phyloP scores from a whole-genome alignment of 2,888 invertebrate species.

The Amblyjoppa proteus region DNA sequence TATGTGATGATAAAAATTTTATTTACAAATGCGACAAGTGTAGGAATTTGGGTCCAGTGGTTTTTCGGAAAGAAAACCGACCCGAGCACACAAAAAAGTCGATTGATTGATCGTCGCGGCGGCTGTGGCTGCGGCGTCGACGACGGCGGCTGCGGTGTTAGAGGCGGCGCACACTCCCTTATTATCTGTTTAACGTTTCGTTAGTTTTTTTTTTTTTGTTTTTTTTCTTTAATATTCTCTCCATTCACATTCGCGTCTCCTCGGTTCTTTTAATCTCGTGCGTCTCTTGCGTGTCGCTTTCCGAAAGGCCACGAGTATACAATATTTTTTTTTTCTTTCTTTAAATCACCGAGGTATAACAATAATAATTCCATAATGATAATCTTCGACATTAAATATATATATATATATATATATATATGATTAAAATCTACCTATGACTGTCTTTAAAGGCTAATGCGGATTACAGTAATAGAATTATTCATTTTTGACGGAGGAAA shows the following conservation, averaged over 20 bases:
- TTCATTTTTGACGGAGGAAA: slow-evolving; percentile 59
- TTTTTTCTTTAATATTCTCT: slow-evolving; percentile 38
- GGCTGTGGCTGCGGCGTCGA: slow-evolving; percentile 54
- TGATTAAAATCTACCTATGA: slow-evolving; percentile 78
- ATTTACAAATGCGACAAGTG: slow-evolving; percentile 85
- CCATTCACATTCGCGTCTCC: slow-evolving; percentile 53
- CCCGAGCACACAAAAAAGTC: slow-evolving; percentile 67
- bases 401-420: slow-evolving; percentile 63
- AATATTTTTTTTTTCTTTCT: slow-evolving; percentile 62
- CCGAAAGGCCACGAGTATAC: slow-evolving; percentile 79
- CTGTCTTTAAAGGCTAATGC: slow-evolving; percentile 77
- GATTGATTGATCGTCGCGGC: slow-evolving; percentile 63
- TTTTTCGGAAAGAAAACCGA: slow-evolving; percentile 80
- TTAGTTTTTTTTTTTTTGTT: slow-evolving; percentile 31
- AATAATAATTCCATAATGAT: slow-evolving; percentile 76
- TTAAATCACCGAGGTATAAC: slow-evolving; percentile 80
- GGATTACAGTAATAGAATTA: slow-evolving; percentile 82
- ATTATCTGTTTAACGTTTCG: slow-evolving; percentile 31
- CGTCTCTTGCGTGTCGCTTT: slow-evolving; percentile 73
- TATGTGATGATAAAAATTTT: slow-evolving; percentile 84
- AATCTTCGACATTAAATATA: slow-evolving; percentile 80
- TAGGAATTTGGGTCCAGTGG: slow-evolving; percentile 82
- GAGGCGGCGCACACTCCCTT: slow-evolving; percentile 48
- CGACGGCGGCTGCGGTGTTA: slow-evolving; percentile 32
- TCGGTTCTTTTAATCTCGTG: slow-evolving; percentile 63